Percentiles rank a stretch among this genome's conserved stretches.
Evolutionary conservation across 2,797 vertebrate genomes (phyloP).

Genomic region (Tolypeutes matacus): DNA sequence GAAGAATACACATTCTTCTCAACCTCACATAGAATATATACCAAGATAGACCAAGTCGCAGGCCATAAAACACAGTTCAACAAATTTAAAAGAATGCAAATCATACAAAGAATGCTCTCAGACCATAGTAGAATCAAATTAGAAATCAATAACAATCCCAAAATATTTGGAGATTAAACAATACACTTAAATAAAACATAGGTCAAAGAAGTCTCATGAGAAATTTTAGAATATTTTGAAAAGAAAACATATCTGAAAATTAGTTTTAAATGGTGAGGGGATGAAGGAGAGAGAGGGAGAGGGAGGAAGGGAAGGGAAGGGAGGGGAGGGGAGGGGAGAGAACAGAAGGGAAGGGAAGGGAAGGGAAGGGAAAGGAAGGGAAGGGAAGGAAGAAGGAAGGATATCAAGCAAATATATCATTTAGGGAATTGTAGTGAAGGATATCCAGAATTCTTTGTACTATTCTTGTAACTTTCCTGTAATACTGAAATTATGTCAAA

Average conservation of each 20-base stretch:
- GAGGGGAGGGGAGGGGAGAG: not conserved
- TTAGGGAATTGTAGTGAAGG: not conserved
- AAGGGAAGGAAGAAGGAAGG: not conserved
- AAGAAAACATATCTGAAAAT: not conserved
- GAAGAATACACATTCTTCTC: too few relatives aligned
- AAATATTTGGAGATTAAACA: too few relatives aligned
- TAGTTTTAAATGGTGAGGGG: not conserved
- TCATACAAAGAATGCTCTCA: too few relatives aligned
- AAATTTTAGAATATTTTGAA: not conserved
- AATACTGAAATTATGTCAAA: slow-evolving; percentile 4
- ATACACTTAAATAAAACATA: too few relatives aligned
- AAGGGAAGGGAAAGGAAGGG: too few relatives aligned
- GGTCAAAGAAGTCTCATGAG: too few relatives aligned
- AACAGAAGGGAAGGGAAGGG: not conserved
- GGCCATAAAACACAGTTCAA: too few relatives aligned
- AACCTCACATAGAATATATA: too few relatives aligned
- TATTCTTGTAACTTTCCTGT: not conserved
- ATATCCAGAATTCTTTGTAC: not conserved
- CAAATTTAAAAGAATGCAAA: too few relatives aligned
- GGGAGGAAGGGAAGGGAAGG: not conserved
- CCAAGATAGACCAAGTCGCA: too few relatives aligned
- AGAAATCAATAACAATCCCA: too few relatives aligned
- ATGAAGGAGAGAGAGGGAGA: not conserved
- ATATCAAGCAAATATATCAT: not conserved
- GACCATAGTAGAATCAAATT: too few relatives aligned